A percentile compares a stretch with the other conserved stretches of the same genome.
These are phyloP conservation scores for Oreochromis aureus DNA, from an alignment of 2,113 vertebrate genomes.

Conservation along the genomic window DNA sequence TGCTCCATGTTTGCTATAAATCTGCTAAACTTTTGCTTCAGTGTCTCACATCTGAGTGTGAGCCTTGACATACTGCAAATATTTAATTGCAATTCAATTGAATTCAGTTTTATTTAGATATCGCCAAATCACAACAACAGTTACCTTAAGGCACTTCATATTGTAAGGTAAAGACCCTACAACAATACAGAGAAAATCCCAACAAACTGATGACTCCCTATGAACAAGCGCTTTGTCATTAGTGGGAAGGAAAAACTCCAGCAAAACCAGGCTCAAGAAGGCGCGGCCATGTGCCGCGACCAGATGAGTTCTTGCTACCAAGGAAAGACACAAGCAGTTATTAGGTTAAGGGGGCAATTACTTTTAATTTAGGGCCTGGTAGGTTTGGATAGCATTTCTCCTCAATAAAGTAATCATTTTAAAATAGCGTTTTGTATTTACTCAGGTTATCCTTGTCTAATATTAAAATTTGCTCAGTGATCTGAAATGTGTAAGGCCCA, in stretches of 20 bases:
- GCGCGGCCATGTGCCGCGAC: accelerated
- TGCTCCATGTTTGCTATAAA: neutral
- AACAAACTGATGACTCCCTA: neutral
- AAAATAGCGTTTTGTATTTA: neutral
- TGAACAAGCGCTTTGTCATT: neutral
- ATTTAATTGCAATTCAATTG: neutral
- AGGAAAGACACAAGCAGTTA: neutral
- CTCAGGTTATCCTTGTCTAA: neutral
- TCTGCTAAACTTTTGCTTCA: neutral
- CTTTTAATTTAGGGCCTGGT: neutral
- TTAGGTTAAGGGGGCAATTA: neutral
- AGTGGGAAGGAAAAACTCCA: neutral
- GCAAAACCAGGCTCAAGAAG: no score
- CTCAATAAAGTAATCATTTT: neutral
- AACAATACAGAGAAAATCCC: neutral
- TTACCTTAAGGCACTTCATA: neutral
- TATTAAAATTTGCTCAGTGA: neutral
- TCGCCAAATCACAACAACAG: neutral
- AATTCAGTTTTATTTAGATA: neutral
- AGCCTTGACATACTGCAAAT: neutral
- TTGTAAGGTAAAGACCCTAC: neutral
- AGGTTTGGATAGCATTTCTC: neutral
- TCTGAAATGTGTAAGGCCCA: neutral
- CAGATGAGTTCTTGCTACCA: neutral
- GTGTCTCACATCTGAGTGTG: neutral